A percentile compares a stretch with the other conserved stretches of the same genome.
Evolutionary conservation across 2,888 invertebrate species (phyloP).

Genomic region (Uloborus plumipes): DNA sequence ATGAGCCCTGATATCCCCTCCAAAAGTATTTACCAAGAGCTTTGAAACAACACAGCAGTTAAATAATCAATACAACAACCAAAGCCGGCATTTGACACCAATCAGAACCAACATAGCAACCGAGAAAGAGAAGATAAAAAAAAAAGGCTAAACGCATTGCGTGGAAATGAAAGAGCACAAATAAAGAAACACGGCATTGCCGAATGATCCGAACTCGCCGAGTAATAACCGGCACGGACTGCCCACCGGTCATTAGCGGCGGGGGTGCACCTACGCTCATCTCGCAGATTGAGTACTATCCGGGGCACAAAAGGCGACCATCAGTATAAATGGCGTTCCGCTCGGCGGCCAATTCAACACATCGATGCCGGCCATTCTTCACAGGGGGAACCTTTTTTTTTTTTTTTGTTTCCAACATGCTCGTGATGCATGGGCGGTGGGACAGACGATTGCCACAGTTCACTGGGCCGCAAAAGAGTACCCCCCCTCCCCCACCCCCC

Average conservation of each 20-base stretch:
- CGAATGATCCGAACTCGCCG: slow-evolving; percentile 11
- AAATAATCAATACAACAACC: too few species aligned
- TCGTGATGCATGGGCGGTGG: too few species aligned
- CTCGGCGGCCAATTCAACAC: slow-evolving; percentile 36
- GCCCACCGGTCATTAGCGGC: slow-evolving; percentile 51
- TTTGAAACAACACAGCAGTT: too few species aligned
- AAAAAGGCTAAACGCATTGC: too few species aligned
- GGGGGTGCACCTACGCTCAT: slow-evolving; percentile 16
- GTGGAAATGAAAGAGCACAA: too few species aligned
- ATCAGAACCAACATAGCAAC: too few species aligned
- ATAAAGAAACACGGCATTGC: neutral
- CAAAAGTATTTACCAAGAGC: too few species aligned
- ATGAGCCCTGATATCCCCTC: too few species aligned
- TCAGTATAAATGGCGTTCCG: slow-evolving; percentile 41
- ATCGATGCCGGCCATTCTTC: slow-evolving; percentile 10
- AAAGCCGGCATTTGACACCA: too few species aligned
- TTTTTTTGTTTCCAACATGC: neutral
- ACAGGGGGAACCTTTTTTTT: neutral
- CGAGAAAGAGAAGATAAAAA: too few species aligned
- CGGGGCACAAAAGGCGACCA: neutral
- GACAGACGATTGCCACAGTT: too few species aligned
- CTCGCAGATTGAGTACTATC: slow-evolving; percentile 24
- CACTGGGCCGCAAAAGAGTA: too few species aligned
- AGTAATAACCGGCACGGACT: slow-evolving; percentile 44
- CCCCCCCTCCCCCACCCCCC: neutral